Conservation (phyloP, 2,113 vertebrate genomes). For the Electrona antarctica region DNA sequence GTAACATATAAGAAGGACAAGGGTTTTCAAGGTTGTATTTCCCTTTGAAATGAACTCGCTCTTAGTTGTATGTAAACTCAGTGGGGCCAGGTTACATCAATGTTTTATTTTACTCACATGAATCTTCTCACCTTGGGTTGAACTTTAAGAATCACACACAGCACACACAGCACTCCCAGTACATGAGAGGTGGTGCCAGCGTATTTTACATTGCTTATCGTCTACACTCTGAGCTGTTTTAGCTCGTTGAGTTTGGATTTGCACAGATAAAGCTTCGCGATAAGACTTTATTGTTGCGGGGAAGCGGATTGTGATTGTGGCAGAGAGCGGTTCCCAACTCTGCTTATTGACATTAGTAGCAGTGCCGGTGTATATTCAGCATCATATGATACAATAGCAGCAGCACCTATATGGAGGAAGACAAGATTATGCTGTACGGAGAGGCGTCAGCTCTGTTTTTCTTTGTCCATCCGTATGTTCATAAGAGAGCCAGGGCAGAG, state of each 20-base stretch:
- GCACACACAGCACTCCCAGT: background rate
- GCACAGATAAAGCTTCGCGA: slow-evolving; percentile 16
- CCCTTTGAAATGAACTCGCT: slow-evolving; percentile 23
- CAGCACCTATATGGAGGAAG: slow-evolving; percentile 49
- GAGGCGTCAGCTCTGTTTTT: slow-evolving; percentile 69
- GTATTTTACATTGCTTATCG: slow-evolving; percentile 9
- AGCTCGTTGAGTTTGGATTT: background rate
- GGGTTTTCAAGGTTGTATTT: slow-evolving; percentile 9
- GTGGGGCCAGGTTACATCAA: background rate
- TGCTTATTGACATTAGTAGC: slow-evolving; percentile 11
- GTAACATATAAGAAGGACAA: slow-evolving; percentile 24
- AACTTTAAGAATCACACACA: slow-evolving; percentile 6
- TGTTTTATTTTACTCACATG: background rate
- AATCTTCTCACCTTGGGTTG: background rate
- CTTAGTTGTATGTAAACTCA: background rate
- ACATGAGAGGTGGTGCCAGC: background rate
- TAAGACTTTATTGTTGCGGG: slow-evolving; percentile 29
- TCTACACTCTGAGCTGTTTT: background rate
- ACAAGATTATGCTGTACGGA: slow-evolving; percentile 65
- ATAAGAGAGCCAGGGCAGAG: slow-evolving; percentile 63
- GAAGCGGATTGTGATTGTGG: slow-evolving; percentile 44
- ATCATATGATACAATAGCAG: slow-evolving; percentile 49
- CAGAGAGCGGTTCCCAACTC: slow-evolving; percentile 33
- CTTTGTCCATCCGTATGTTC: slow-evolving; percentile 74
- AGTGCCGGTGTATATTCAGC: slow-evolving; percentile 14